Conservation (phyloP, 2,113 vertebrate genomes). For the Xenopus tropicalis region UCB_Xtro_10.0 CM004449.2:17427501-17428000, state of each 20-base stretch:
- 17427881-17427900: slow-evolving; percentile 32
- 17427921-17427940: slow-evolving; percentile 35
- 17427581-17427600: too few species aligned
- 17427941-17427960: slow-evolving; percentile 25
- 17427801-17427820: slow-evolving; percentile 32
- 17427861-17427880: slow-evolving; percentile 43
- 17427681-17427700: slow-evolving; percentile 18
- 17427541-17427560: too few species aligned
- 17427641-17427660: too few species aligned
- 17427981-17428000: slow-evolving; percentile 35
- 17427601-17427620: too few species aligned
- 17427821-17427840: slow-evolving; percentile 37
- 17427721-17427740: slow-evolving; percentile 14
- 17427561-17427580: too few species aligned
- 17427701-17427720: slow-evolving; percentile 20
- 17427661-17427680: neutral
- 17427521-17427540: too few species aligned
- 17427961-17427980: slow-evolving; percentile 22
- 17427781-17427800: slow-evolving; percentile 31
- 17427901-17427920: slow-evolving; percentile 40
- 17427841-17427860: slow-evolving; percentile 18
- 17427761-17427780: slow-evolving; percentile 36
- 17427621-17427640: too few species aligned
- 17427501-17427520: too few species aligned
- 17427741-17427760: slow-evolving; percentile 12